Conservation (phyloP, 2,888 invertebrate genomes). For the Luffia ferchaultella region DNA sequence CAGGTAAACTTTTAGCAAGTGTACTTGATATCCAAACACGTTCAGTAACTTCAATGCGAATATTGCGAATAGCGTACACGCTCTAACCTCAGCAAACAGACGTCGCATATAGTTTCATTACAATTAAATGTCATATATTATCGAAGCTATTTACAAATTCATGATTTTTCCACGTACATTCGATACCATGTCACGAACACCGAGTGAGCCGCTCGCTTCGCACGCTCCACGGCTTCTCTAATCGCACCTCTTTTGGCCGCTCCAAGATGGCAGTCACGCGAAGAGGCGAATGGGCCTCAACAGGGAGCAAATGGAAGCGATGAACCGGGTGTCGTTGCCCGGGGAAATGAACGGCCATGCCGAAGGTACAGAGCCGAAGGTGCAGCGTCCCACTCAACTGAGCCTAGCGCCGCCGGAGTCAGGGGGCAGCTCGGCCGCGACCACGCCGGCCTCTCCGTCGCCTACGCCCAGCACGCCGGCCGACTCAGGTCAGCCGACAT, state of each 20-base stretch:
- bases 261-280: slow-evolving; percentile 67
- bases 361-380: slow-evolving; percentile 19
- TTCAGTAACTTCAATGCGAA: background rate
- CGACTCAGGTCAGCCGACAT: slow-evolving; percentile 57
- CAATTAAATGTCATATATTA: background rate
- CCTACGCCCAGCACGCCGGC: slow-evolving; percentile 65
- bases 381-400: slow-evolving; percentile 51
- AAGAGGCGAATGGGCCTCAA: slow-evolving; percentile 66
- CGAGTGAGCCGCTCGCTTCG: background rate
- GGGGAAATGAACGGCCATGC: slow-evolving; percentile 27
- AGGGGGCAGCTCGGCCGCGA: slow-evolving; percentile 30
- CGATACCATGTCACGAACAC: background rate
- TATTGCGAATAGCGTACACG: background rate
- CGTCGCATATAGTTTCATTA: background rate
- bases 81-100: background rate
- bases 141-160: background rate
- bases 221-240: slow-evolving; percentile 23
- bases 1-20: slow-evolving; percentile 49
- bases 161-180: background rate
- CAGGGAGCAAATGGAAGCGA: slow-evolving; percentile 64
- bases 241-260: slow-evolving; percentile 46
- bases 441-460: slow-evolving; percentile 41
- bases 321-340: slow-evolving; percentile 56
- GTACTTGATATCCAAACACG: background rate
- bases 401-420: slow-evolving; percentile 41